Conservation (phyloP, 2,113 vertebrate genomes). For the Montifringilla adamsi region DNA sequence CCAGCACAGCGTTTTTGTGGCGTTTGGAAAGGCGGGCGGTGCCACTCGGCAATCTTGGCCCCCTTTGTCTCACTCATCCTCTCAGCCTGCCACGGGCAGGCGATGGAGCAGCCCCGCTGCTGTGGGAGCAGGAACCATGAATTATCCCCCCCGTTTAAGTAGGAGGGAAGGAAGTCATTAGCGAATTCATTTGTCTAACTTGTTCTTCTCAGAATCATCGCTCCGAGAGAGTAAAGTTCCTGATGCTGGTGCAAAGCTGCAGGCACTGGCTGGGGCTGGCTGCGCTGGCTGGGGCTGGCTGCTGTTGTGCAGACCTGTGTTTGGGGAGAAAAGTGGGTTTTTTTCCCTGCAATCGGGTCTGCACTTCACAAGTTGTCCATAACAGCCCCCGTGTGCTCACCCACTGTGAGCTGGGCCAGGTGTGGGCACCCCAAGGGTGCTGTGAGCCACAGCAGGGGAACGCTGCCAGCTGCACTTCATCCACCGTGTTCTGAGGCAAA, state of each 20-base stretch:
- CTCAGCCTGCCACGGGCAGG: neutral
- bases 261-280: neutral
- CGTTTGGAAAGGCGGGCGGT: neutral
- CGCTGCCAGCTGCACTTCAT: neutral
- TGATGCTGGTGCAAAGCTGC: neutral
- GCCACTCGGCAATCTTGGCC: neutral
- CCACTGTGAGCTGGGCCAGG: neutral
- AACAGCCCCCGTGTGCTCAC: neutral
- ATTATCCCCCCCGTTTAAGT: constrained; percentile 50
- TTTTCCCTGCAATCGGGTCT: fast-evolving
- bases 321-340: neutral
- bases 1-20: neutral
- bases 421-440: neutral
- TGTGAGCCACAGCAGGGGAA: neutral
- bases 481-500: neutral
- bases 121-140: constrained; percentile 35
- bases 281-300: neutral
- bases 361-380: neutral
- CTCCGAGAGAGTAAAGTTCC: constrained; percentile 8
- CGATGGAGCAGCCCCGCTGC: constrained; percentile 10
- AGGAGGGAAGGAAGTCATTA: constrained; percentile 69
- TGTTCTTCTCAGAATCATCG: constrained; percentile 36
- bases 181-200: constrained; percentile 50
- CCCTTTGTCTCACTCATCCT: neutral
- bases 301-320: neutral